A percentile compares a stretch with the other conserved stretches of the same genome.
Evolutionary conservation across 2,113 vertebrate species (phyloP).

Genomic region (Platichthys stellatus): DNA sequence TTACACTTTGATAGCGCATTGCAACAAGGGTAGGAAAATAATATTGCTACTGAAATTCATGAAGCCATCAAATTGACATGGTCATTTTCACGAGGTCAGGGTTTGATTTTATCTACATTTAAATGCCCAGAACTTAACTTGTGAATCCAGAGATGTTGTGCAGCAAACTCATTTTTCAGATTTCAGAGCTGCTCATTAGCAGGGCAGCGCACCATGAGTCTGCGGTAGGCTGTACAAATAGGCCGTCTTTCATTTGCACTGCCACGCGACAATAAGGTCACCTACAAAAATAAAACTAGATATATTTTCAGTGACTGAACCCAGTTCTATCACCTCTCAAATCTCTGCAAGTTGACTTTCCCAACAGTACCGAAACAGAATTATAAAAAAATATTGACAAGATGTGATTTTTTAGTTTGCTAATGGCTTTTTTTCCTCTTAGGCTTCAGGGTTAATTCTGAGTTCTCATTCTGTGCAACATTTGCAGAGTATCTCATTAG

Average conservation of each 20-base stretch:
- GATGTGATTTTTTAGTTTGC: conserved; percentile 10
- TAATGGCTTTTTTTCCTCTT: conserved; percentile 31
- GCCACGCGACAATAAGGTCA: conserved; percentile 60
- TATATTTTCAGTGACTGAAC: conserved; percentile 38
- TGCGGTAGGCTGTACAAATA: conserved; percentile 56
- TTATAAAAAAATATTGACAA: neutral
- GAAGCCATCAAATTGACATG: conserved; percentile 17
- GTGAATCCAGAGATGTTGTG: conserved; percentile 18
- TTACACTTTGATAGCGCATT: neutral
- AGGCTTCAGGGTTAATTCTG: conserved; percentile 1
- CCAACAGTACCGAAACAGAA: conserved; percentile 24
- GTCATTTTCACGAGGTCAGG: conserved; percentile 1
- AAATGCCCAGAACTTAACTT: conserved; percentile 13
- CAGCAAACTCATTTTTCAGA: conserved; percentile 14
- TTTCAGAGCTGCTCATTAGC: conserved; percentile 52
- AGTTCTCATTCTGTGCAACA: conserved; percentile 18
- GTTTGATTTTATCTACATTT: conserved; percentile 30
- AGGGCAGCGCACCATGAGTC: conserved; percentile 40
- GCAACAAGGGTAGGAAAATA: neutral
- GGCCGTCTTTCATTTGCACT: conserved; percentile 43
- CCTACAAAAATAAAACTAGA: conserved; percentile 53
- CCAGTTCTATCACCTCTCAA: conserved; percentile 19
- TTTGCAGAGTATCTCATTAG: conserved; percentile 39
- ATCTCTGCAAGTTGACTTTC: conserved; percentile 5
- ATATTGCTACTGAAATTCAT: neutral